A percentile compares a stretch with the other conserved stretches of the same genome.
These are phyloP conservation scores for Xiphorhynchus erythropygius DNA, from an alignment of 2,797 vertebrate species.

Conservation along the genomic window DNA sequence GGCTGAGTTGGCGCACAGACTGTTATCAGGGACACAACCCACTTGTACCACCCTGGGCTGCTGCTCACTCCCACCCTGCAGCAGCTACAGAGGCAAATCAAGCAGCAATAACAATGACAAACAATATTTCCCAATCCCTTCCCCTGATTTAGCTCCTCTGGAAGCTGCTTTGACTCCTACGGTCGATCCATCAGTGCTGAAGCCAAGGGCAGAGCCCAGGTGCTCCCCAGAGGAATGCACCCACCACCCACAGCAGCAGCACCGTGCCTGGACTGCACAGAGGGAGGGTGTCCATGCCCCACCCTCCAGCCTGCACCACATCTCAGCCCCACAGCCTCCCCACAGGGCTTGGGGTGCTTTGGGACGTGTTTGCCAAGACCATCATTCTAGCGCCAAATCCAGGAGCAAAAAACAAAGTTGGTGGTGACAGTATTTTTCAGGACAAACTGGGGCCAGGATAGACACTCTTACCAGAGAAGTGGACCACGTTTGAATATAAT, in stretches of 20 bases:
- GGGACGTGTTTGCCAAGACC: background rate
- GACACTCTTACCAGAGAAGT: background rate
- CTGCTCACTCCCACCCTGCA: background rate
- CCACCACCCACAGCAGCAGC: background rate
- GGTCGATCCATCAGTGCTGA: background rate
- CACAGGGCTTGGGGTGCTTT: background rate
- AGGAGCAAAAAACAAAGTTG: background rate
- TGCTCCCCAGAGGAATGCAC: background rate
- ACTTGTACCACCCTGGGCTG: fast-evolving
- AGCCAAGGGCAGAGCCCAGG: background rate
- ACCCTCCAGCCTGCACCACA: no score
- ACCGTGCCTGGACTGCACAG: background rate
- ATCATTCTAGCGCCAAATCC: fast-evolving
- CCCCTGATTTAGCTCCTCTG: background rate
- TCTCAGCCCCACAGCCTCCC: background rate
- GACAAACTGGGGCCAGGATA: background rate
- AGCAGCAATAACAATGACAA: background rate
- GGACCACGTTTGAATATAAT: background rate
- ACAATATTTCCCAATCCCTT: background rate
- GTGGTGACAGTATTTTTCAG: background rate
- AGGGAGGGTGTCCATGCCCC: background rate
- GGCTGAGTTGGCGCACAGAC: background rate
- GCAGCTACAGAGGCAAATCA: background rate
- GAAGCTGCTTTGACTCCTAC: background rate
- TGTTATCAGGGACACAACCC: background rate